Evolutionary conservation across 2,113 vertebrate species (phyloP), one percentile per base, ranked within the genome.

Genomic region (Thymallus thymallus): DNA sequence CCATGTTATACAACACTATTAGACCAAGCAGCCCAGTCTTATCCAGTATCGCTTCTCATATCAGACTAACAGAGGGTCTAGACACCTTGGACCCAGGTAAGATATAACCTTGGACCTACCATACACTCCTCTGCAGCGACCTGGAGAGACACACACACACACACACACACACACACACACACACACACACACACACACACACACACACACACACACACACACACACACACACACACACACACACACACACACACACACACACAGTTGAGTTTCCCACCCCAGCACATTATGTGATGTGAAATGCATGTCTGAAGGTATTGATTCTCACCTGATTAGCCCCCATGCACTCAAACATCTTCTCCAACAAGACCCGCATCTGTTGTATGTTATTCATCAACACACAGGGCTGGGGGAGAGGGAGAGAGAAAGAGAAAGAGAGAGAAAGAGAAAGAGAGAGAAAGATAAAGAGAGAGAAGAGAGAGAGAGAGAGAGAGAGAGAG

Each of bases 301-400:
- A 35, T 41, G 35, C 9, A 0, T 9, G 35, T 41, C 35, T 41
- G 7, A 41, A 3, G 3, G 35, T 41, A 10, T 41, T 9, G 16
- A 68, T n/a, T 51, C 32, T 87, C n/a, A 99, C 97, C 95, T 97
- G 95, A 75, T 96, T 96, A n/a, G 95, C 98, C 73, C 98, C 98
- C 97, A 99, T 99, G 3, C 95, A 96, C 88, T 99, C 97, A 71
- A 99, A 99, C 97, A 99, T 99, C 92, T 97, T 98, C 91, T 98
- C 97, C 81, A 99, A 88, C 76, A 98, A 95, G 65, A 99, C 97
- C 24, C 98, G 92, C 83, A 99, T 95, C 74, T 99, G 97, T 77
- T 99, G 97, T 86, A 98, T 90, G 79, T 97, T 97, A 91, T 97
- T 97, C 96, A 97, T 96, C 76, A 99, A 91, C 82, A 97, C 95